Percentiles rank a stretch among this genome's conserved stretches.
phyloP scores from a whole-genome alignment of 2,888 invertebrate genomes.

The Andrena flavipes region DNA sequence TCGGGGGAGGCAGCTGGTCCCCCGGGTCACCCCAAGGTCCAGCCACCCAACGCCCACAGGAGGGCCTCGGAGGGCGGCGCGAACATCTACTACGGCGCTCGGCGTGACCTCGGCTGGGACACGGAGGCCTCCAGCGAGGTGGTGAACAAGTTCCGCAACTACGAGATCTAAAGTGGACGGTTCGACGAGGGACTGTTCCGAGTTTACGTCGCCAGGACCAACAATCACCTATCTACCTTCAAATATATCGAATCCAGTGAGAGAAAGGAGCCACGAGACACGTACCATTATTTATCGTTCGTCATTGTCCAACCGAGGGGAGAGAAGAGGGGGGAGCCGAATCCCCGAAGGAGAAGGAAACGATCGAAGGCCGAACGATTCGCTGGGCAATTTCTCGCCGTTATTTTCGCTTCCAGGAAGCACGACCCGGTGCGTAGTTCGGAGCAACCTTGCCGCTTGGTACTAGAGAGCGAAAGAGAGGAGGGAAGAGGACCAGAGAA shows the following conservation, averaged over 20 bases:
- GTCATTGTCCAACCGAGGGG: slow-evolving; percentile 37
- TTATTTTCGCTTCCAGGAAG: too few relatives aligned
- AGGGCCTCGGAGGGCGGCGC: slow-evolving; percentile 95
- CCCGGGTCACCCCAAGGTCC: slow-evolving; percentile 87
- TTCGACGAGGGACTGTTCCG: not conserved
- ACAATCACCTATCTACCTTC: slow-evolving; percentile 34
- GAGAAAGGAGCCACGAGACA: not conserved
- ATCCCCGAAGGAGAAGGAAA: not conserved
- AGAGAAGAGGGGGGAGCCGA: too few relatives aligned
- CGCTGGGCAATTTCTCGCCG: not conserved
- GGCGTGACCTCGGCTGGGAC: slow-evolving; percentile 88
- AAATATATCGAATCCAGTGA: slow-evolving; percentile 31
- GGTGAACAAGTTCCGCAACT: slow-evolving; percentile 95
- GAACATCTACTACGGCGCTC: slow-evolving; percentile 88
- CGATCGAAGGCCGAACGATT: not conserved
- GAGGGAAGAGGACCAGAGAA: too few relatives aligned
- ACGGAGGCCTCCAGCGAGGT: slow-evolving; percentile 92
- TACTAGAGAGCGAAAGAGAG: too few relatives aligned
- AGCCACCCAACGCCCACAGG: slow-evolving; percentile 87
- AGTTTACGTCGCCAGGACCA: slow-evolving; percentile 40
- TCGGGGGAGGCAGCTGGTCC: slow-evolving; percentile 83
- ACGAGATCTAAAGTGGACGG: slow-evolving; percentile 92
- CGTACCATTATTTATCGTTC: slow-evolving; percentile 27
- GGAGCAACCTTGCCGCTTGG: too few relatives aligned
- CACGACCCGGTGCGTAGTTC: too few relatives aligned